Conservation (phyloP, 2,113 vertebrate genomes). For the Archilochus colubris region DNA sequence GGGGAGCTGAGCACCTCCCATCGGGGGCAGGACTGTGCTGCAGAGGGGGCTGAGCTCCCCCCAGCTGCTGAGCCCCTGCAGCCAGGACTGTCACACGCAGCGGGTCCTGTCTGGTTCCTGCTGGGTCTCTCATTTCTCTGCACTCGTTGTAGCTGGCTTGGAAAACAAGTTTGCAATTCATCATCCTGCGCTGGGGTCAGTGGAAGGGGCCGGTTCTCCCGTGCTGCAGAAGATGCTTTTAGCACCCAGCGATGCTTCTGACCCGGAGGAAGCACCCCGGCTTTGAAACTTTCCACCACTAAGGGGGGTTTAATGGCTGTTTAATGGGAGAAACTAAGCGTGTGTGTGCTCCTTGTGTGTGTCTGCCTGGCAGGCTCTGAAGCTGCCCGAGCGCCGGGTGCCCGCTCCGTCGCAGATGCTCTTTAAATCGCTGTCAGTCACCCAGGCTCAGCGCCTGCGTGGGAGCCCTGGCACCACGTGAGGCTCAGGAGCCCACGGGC, state of each 20-base stretch:
- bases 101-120: rapidly evolving
- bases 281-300: background rate
- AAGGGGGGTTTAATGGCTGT: background rate
- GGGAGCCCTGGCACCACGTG: constrained; percentile 32
- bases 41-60: background rate
- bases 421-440: background rate
- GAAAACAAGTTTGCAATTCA: rapidly evolving
- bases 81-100: rapidly evolving
- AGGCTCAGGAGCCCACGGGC: constrained; percentile 20
- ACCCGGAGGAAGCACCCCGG: rapidly evolving
- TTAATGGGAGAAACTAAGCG: rapidly evolving
- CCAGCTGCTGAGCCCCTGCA: background rate
- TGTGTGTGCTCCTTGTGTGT: background rate
- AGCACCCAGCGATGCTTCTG: background rate
- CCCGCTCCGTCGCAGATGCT: background rate
- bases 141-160: rapidly evolving
- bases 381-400: background rate
- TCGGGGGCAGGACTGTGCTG: background rate
- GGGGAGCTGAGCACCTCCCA: rapidly evolving
- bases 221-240: background rate
- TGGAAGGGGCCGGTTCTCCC: rapidly evolving
- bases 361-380: background rate
- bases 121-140: rapidly evolving
- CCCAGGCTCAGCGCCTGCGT: background rate
- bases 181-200: background rate